Evolutionary conservation across 2,113 vertebrate genomes (phyloP).

Genomic region (Hippoglossus stenolepis): DNA sequence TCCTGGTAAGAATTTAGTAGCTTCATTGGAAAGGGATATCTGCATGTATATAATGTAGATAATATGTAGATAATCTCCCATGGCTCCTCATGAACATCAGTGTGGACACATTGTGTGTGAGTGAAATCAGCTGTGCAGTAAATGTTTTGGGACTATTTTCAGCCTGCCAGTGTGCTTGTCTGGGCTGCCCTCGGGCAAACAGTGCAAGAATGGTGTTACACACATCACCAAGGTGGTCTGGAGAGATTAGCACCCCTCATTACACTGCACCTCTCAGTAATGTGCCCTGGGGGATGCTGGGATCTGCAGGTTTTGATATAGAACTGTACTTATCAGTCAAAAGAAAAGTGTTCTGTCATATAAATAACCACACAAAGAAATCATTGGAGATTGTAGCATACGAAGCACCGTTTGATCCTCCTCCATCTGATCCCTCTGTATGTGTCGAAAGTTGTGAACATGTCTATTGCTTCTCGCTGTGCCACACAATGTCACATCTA

Average conservation of each 20-base stretch:
- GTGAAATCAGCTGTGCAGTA: slow-evolving; percentile 57
- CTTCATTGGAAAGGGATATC: slow-evolving; percentile 55
- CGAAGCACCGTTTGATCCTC: slow-evolving; percentile 1
- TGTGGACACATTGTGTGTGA: slow-evolving; percentile 27
- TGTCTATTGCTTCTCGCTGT: background rate
- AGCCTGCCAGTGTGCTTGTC: slow-evolving; percentile 58
- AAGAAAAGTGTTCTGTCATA: slow-evolving; percentile 24
- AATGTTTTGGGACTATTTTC: slow-evolving; percentile 67
- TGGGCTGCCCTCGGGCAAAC: slow-evolving; percentile 44
- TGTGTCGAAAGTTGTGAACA: background rate
- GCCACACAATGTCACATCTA: background rate
- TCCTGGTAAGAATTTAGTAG: slow-evolving; percentile 11
- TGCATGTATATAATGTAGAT: slow-evolving; percentile 24
- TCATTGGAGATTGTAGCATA: background rate
- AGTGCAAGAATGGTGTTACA: slow-evolving; percentile 61
- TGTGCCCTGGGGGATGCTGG: slow-evolving; percentile 55
- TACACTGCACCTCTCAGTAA: slow-evolving; percentile 34
- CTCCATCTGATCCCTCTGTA: background rate
- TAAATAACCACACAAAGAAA: slow-evolving; percentile 29
- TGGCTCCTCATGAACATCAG: slow-evolving; percentile 47
- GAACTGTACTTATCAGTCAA: slow-evolving; percentile 4
- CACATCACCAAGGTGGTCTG: slow-evolving; percentile 77
- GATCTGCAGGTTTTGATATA: slow-evolving; percentile 40
- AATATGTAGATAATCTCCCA: slow-evolving; percentile 48
- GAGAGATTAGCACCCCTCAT: slow-evolving; percentile 70